Evolutionary conservation across 2,888 invertebrate genomes (phyloP).

Genomic region (Tinea trinotella): DNA sequence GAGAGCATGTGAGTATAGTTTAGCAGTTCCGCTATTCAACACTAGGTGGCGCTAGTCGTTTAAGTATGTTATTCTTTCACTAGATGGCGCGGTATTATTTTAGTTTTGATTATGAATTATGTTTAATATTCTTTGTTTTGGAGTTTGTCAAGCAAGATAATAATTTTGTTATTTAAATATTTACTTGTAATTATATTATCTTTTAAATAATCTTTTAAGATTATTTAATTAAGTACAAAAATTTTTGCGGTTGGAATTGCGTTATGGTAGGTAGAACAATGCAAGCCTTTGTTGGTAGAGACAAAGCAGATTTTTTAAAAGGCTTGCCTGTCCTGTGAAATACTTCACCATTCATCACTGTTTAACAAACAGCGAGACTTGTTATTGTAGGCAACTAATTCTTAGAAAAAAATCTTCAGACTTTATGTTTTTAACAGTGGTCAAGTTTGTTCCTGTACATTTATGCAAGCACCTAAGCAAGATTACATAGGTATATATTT

Average conservation of each 20-base stretch:
- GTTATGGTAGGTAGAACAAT: conserved; percentile 5
- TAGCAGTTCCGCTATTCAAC: conserved; percentile 40
- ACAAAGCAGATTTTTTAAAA: conserved; percentile 37
- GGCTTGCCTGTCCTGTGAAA: conserved; percentile 40
- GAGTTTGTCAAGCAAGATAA: too few relatives aligned
- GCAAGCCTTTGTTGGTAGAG: conserved; percentile 36
- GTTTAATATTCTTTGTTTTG: too few relatives aligned
- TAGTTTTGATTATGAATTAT: too few relatives aligned
- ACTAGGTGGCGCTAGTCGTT: conserved; percentile 38
- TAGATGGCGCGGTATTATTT: neutral
- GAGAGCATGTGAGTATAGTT: conserved; percentile 60
- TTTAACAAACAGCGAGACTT: neutral
- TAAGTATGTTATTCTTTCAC: neutral
- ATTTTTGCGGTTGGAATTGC: too few relatives aligned
- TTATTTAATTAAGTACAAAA: too few relatives aligned
- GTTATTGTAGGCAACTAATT: neutral
- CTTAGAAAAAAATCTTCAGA: neutral
- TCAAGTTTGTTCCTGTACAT: neutral
- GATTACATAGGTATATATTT: too few relatives aligned
- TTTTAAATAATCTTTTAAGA: too few relatives aligned
- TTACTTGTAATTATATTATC: too few relatives aligned
- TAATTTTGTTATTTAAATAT: too few relatives aligned
- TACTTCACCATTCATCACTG: conserved; percentile 29
- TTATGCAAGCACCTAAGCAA: too few relatives aligned
- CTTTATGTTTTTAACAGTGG: neutral